Percentiles rank a stretch among this genome's conserved stretches.
These are phyloP conservation scores for Netelia inedita DNA, from an alignment of 2,888 invertebrate genomes.

Conservation along the genomic window DNA sequence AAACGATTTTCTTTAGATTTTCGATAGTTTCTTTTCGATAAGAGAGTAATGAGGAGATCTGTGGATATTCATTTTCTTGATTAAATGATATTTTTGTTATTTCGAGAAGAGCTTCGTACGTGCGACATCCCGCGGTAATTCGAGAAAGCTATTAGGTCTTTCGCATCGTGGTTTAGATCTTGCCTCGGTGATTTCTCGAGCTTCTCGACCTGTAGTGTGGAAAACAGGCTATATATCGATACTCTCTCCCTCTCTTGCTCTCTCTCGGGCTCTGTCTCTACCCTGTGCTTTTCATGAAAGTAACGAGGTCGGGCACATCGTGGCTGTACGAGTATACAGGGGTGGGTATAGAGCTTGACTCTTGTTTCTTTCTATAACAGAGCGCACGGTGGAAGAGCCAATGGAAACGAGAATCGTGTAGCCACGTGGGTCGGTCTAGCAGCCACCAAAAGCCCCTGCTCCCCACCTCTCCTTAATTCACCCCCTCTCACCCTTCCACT, in stretches of 20 bases:
- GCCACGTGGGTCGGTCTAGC: constrained; percentile 19
- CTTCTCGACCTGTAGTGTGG: neutral
- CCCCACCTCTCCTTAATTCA: neutral
- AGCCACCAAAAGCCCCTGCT: constrained; percentile 5
- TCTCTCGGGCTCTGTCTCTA: neutral
- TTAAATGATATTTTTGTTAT: too few relatives aligned
- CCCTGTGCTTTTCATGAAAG: constrained; percentile 57
- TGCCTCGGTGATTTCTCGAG: constrained; percentile 1
- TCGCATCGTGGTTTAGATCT: neutral
- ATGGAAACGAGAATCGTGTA: constrained; percentile 12
- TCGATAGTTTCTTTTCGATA: too few relatives aligned
- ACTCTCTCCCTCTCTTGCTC: too few relatives aligned
- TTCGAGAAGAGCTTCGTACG: too few relatives aligned
- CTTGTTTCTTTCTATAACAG: constrained; percentile 36
- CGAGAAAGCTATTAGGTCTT: neutral
- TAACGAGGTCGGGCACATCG: constrained; percentile 51
- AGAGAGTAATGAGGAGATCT: too few relatives aligned
- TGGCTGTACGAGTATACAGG: constrained; percentile 7
- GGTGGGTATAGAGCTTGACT: constrained; percentile 15
- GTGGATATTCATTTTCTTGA: too few relatives aligned
- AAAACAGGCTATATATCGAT: constrained; percentile 10
- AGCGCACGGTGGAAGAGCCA: constrained; percentile 15
- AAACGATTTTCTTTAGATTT: too few relatives aligned
- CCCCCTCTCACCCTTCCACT: neutral
- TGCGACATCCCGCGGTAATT: constrained; percentile 23